Percentiles rank a stretch among this genome's conserved stretches.
Evolutionary conservation across 2,113 vertebrate genomes (phyloP).

Genomic region (Hippocampus comes): DNA sequence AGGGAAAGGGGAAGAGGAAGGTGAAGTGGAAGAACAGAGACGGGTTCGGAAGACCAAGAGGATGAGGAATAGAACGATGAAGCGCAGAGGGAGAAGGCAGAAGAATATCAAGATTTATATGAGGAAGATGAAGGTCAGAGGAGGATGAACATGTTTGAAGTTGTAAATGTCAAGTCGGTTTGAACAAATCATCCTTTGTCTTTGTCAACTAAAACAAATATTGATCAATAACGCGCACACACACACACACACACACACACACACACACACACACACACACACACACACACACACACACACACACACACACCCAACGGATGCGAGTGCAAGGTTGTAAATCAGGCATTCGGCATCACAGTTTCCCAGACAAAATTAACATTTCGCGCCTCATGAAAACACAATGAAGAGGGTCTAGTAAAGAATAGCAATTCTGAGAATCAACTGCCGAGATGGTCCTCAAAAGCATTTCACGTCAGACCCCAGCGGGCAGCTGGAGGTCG

Average conservation of each 20-base stretch:
- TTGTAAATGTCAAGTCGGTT: background rate
- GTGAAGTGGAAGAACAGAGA: background rate
- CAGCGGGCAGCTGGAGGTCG: no score
- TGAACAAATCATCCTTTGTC: background rate
- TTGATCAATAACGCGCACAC: background rate
- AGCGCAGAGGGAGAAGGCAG: background rate
- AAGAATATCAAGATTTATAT: background rate
- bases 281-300: no score
- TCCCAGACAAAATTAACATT: no score
- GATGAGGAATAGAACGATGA: background rate
- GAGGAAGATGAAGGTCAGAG: background rate
- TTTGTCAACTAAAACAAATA: background rate
- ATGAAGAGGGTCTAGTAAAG: no score
- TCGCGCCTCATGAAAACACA: no score
- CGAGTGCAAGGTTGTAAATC: no score
- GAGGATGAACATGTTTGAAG: background rate
- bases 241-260: background rate
- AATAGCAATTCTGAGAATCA: no score
- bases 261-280: background rate
- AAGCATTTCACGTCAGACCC: no score
- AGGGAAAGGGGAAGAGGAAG: background rate
- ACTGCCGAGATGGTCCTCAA: no score
- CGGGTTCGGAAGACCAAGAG: background rate
- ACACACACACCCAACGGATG: no score
- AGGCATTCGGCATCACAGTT: no score